Base-by-base conservation (phyloP, 2,888 invertebrate species). In the Mimumesa dahlbomi region DNA sequence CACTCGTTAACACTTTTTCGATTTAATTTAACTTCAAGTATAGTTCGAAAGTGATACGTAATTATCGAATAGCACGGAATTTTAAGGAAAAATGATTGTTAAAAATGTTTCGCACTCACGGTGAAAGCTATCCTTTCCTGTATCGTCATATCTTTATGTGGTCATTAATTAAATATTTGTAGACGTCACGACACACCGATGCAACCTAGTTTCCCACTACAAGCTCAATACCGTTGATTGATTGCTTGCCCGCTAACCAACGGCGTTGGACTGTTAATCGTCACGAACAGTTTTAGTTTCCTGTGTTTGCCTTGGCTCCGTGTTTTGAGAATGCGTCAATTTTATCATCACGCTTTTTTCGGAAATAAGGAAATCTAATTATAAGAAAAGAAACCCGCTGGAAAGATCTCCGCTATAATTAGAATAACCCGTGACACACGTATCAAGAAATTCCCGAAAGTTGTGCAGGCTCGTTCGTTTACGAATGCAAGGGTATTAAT, bases 161-260 rank as follows among this genome's bases (percentile, higher is more conserved):
- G 22, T 18, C 18, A 14, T 45, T 42, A 63, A 46, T 62, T 59
- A 59, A 67, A 75, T 71, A 65, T 70, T 70, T 63, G 43, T 40
- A 13, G 22, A 53, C 53, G 22, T 54, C 36, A 58, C 19, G 21
- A 9, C 5, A 40, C 16, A 19, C 29, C n/a, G 34, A 22, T 56
- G 50, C 65, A 58, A 65, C 49, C 63, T 38, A 59, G 46, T 67
- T 65, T 72, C 22, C 43, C 19, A n/a, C 34, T 45, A 45, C 40
- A n/a, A 72, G 66, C 69, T 71, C 52, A 4, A 5, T 13, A 36
- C n/a, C 53, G 64, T 65, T 68, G 50, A 71, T 73, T 64, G 71
- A 73, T 68, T 11, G 18, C 29, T 49, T n/a, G 36, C 42, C 50
- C 48, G 29, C 43, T 22, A 50, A 46, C 13, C 25, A 18, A 34